Evolutionary conservation across 2,113 vertebrate species (phyloP).

Genomic region (Anolis carolinensis): DNA sequence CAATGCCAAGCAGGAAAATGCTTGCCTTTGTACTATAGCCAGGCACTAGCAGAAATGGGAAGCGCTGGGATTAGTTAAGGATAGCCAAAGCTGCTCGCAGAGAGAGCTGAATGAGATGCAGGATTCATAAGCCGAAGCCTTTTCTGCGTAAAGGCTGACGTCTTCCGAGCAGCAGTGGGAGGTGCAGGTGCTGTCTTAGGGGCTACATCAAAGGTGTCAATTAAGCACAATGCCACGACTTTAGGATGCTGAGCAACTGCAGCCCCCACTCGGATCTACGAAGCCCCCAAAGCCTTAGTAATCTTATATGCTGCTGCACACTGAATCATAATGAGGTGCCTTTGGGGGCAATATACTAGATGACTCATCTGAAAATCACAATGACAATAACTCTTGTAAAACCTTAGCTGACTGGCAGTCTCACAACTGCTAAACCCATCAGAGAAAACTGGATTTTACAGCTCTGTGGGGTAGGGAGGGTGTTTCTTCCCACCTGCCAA

Average conservation of each 20-base stretch:
- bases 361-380: slow-evolving; percentile 77
- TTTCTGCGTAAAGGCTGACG: slow-evolving; percentile 84
- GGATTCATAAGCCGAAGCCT: slow-evolving; percentile 81
- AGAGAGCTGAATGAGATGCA: slow-evolving; percentile 75
- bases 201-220: slow-evolving; percentile 85
- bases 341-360: slow-evolving; percentile 73
- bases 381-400: slow-evolving; percentile 73
- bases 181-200: slow-evolving; percentile 81
- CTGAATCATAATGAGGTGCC: slow-evolving; percentile 80
- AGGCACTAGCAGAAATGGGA: slow-evolving; percentile 67
- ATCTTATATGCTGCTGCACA: slow-evolving; percentile 62
- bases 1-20: slow-evolving; percentile 62
- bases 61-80: slow-evolving; percentile 71
- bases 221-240: slow-evolving; percentile 74
- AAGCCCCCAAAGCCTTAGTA: slow-evolving; percentile 73
- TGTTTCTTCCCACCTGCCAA: slow-evolving; percentile 37
- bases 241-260: slow-evolving; percentile 67
- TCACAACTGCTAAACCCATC: slow-evolving; percentile 58
- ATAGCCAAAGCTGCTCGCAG: slow-evolving; percentile 73
- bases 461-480: background rate
- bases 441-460: slow-evolving; percentile 47
- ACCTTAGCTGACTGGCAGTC: slow-evolving; percentile 64
- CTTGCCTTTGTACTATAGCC: slow-evolving; percentile 65
- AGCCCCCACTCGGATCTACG: slow-evolving; percentile 65
- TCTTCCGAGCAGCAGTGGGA: slow-evolving; percentile 81